Evolutionary conservation across 2,113 vertebrate species (phyloP), one percentile per base, ranked within the genome.

Genomic region (Tautogolabrus adspersus): DNA sequence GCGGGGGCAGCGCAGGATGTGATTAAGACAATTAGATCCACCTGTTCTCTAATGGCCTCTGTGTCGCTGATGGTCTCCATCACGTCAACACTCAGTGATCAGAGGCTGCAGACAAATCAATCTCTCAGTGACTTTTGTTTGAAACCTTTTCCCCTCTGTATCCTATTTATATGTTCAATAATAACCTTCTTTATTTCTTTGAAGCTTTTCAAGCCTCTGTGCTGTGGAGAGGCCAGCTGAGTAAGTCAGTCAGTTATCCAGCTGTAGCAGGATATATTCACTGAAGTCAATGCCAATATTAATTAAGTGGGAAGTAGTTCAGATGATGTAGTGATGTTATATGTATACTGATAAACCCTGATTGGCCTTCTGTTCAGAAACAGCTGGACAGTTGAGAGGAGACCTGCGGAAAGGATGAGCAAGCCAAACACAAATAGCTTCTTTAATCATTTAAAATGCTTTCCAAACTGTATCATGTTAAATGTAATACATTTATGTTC

Each of bases 11-110:
- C 23, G 1, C 12, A 74, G 82, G 57, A 74, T 67, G 52, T 63
- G 69, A 90, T 82, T 69, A 63, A 62, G 59, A 69, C 64, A 76
- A 84, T 89, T 84, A 80, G 60, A 81, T 72, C 42, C 65, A 87
- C 67, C 46, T 68, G 51, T 76, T 73, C 62, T 77, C 47, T 2
- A 16, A n/a, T 52, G 40, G 74, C 72, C 59, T 65, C 61, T 13
- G 52, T 55, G 75, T 70, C 58, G 54, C 63, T 6, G 5, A n/a
- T 61, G 26, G 70, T 74, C 42, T 19, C 38, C 13, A 63, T 8
- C 40, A 3, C 15, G 67, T 55, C 30, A 10, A 16, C 62, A 26
- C 47, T 58, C 19, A 6, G 42, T 46, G 30, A 79, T 66, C 56
- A 51, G 13, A 62, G 10, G 56, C 56, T 19, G 6, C 15, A 46